Conservation (phyloP, 2,888 invertebrate genomes). For the Caenorhabditis zanzibari region DNA sequence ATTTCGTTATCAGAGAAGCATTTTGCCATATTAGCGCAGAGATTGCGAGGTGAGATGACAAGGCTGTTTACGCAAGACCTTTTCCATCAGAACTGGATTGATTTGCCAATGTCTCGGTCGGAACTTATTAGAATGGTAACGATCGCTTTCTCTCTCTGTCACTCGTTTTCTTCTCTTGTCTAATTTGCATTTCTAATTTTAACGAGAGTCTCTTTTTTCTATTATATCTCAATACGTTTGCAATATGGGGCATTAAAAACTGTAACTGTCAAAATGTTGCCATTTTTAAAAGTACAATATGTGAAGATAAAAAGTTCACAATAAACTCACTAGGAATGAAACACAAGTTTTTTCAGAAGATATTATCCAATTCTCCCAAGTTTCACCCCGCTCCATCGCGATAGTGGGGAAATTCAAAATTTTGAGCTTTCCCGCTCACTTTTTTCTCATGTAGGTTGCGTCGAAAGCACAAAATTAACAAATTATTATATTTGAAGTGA, state of each 20-base stretch:
- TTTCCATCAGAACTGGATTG: constrained; percentile 63
- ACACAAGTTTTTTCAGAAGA: too few relatives aligned
- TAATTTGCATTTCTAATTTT: constrained; percentile 62
- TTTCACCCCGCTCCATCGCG: too few relatives aligned
- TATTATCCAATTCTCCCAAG: too few relatives aligned
- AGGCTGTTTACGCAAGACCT: constrained; percentile 66
- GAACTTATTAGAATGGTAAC: constrained; percentile 62
- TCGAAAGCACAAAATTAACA: too few relatives aligned
- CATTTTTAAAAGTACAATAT: neutral
- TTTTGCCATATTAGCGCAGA: constrained; percentile 64
- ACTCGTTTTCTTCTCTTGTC: constrained; percentile 15
- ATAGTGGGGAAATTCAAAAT: too few relatives aligned
- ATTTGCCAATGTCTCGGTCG: constrained; percentile 42
- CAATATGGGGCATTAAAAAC: constrained; percentile 27
- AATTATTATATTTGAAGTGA: too few relatives aligned
- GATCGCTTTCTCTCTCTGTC: constrained; percentile 37
- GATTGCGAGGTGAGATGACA: constrained; percentile 63
- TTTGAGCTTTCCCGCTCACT: too few relatives aligned
- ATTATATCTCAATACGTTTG: constrained; percentile 16
- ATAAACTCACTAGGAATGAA: neutral
- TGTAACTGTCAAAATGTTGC: constrained; percentile 15
- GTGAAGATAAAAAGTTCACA: neutral
- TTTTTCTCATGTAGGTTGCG: too few relatives aligned
- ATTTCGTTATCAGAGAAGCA: constrained; percentile 64
- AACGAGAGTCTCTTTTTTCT: constrained; percentile 21